Conservation (phyloP, 2,888 invertebrate species). For the Aspidiotus destructor region DNA sequence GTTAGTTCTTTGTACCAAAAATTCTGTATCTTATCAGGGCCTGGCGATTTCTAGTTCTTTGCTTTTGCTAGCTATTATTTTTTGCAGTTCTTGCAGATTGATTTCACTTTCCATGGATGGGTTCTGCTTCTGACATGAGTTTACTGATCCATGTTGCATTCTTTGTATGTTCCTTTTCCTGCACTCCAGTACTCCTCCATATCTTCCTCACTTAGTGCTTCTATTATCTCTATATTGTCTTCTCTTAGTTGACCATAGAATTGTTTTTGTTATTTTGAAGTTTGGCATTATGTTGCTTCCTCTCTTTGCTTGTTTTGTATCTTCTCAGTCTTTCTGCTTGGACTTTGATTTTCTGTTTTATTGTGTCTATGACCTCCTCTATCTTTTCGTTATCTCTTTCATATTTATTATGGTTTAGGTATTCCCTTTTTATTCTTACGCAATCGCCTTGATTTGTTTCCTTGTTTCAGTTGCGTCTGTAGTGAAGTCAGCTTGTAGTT, state of each 20-base stretch:
- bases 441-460: too few species aligned
- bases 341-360: neutral
- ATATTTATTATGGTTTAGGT: neutral
- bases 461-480: too few species aligned
- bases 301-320: neutral
- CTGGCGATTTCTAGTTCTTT: slow-evolving; percentile 33
- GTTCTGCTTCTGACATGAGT: neutral
- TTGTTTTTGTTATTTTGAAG: neutral
- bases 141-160: neutral
- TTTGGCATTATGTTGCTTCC: neutral
- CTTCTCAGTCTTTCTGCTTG: neutral
- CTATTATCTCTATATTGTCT: neutral
- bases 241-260: neutral
- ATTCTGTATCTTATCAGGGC: slow-evolving; percentile 28
- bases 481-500: too few species aligned
- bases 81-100: neutral
- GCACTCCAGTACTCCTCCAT: neutral
- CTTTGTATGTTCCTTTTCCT: neutral
- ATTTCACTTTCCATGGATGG: neutral
- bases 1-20: slow-evolving; percentile 32
- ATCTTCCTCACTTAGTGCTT: neutral
- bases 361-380: neutral
- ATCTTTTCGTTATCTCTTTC: neutral
- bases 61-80: neutral
- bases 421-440: too few species aligned